Evolutionary conservation across 2,888 invertebrate genomes (phyloP).

Genomic region (Aporophyla nigra): DNA sequence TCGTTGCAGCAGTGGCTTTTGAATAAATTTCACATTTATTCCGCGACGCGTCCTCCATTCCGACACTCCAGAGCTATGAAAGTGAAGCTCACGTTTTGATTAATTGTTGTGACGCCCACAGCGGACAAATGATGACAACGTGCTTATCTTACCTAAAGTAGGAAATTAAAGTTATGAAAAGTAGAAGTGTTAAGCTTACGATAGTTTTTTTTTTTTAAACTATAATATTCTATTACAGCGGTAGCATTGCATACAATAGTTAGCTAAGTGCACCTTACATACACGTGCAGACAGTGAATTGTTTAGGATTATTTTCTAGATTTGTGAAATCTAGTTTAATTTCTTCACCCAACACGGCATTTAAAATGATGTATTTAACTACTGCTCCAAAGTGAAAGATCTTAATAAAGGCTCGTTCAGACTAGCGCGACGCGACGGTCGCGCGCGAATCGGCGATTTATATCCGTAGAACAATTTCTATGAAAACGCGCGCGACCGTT

Average conservation of each 20-base stretch:
- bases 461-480: too few species aligned
- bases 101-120: conserved; percentile 43
- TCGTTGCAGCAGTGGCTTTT: background rate
- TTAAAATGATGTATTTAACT: conserved; percentile 46
- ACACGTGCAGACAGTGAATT: conserved; percentile 43
- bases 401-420: conserved; percentile 10
- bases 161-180: background rate
- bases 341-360: conserved; percentile 55
- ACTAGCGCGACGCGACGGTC: too few species aligned
- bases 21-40: background rate
- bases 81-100: conserved; percentile 26
- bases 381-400: conserved; percentile 9
- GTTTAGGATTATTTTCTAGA: conserved; percentile 57
- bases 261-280: conserved; percentile 27
- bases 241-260: background rate
- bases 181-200: too few species aligned
- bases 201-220: background rate
- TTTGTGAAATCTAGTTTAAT: conserved; percentile 43
- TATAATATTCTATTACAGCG: background rate
- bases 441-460: too few species aligned
- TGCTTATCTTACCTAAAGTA: background rate
- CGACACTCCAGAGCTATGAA: background rate
- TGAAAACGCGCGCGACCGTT: too few species aligned
- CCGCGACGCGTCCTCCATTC: background rate
- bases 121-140: conserved; percentile 2